Percentiles rank a stretch among this genome's conserved stretches.
Evolutionary conservation across 2,113 vertebrate species (phyloP).

Genomic region (Tympanuchus pallidicinctus): DNA sequence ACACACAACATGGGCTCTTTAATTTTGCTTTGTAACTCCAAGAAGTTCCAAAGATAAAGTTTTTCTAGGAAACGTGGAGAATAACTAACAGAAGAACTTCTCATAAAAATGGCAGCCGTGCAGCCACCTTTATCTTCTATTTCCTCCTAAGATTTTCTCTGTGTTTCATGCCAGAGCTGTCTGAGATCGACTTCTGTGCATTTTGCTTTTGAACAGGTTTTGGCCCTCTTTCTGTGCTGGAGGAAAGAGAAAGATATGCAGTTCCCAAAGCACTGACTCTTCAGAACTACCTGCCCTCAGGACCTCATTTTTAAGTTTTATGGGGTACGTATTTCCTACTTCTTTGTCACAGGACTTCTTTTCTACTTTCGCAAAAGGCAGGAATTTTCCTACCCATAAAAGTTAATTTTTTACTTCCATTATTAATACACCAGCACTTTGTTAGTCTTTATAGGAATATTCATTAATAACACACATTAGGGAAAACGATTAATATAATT

Average conservation of each 20-base stretch:
- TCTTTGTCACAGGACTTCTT: background rate
- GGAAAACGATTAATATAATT: background rate
- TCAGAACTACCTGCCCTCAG: background rate
- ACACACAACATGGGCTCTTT: background rate
- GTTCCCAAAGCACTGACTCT: background rate
- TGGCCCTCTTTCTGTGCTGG: background rate
- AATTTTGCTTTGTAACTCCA: background rate
- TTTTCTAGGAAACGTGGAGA: background rate
- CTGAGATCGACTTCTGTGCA: fast-evolving
- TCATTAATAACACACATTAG: slow-evolving; percentile 25
- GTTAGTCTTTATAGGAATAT: background rate
- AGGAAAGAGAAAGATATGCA: background rate
- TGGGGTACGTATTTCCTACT: background rate
- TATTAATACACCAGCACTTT: background rate
- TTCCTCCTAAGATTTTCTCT: background rate
- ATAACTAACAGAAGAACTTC: background rate
- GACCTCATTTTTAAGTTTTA: background rate
- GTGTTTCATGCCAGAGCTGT: background rate
- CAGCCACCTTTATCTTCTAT: background rate
- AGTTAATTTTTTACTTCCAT: background rate
- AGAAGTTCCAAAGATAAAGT: background rate
- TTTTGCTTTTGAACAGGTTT: background rate
- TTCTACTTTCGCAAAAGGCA: background rate
- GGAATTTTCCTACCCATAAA: background rate
- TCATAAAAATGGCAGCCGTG: background rate